A percentile compares a stretch with the other conserved stretches of the same genome.
phyloP scores from a whole-genome alignment of 2,113 vertebrate species.

The Motacilla tschutschensis region DNA sequence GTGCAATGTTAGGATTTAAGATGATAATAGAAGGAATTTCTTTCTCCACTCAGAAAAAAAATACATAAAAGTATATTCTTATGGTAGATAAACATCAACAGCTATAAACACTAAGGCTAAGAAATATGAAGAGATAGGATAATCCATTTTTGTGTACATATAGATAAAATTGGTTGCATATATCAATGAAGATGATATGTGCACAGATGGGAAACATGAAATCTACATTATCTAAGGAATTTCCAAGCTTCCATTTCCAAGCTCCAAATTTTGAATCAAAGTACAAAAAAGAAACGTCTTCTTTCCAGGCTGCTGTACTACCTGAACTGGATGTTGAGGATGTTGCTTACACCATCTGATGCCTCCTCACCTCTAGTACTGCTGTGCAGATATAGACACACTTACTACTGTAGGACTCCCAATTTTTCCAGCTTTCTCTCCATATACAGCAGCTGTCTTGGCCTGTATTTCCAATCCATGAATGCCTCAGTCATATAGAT shows the following conservation, averaged over 20 bases:
- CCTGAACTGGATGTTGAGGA: neutral
- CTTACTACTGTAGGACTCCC: neutral
- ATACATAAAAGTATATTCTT: neutral
- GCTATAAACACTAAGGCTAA: neutral
- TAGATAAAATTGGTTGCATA: neutral
- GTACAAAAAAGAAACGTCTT: neutral
- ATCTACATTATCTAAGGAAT: neutral
- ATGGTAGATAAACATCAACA: neutral
- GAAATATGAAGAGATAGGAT: neutral
- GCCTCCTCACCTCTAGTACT: neutral
- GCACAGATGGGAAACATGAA: rapidly evolving
- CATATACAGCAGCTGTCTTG: neutral
- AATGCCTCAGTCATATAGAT: neutral
- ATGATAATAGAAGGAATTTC: neutral
- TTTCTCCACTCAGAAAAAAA: neutral
- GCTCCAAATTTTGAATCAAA: neutral
- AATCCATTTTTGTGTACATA: neutral
- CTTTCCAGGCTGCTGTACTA: neutral
- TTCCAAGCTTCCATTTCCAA: neutral
- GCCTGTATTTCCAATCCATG: neutral
- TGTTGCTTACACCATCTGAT: neutral
- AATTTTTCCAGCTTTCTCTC: neutral
- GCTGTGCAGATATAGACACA: neutral
- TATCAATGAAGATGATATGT: neutral
- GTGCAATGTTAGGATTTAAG: neutral